Percentiles rank a stretch among this genome's conserved stretches.
phyloP scores from a whole-genome alignment of 2,113 vertebrate species.

The Canis aureus region DNA sequence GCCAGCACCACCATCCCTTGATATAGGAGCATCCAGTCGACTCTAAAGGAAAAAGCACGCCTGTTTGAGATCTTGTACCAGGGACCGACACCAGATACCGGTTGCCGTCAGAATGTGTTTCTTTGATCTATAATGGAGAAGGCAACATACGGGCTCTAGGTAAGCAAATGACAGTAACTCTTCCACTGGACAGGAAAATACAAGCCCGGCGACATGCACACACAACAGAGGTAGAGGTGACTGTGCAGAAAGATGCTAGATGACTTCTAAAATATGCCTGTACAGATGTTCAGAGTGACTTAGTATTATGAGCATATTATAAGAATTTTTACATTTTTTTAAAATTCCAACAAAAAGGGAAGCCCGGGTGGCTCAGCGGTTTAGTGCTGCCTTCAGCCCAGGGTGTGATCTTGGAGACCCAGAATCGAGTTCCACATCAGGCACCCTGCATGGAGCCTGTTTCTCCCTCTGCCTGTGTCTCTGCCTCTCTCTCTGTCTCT shows the following conservation, averaged over 20 bases:
- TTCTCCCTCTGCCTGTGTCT: too few species aligned
- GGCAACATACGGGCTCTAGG: too few species aligned
- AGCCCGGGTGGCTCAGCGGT: too few species aligned
- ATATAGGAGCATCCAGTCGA: conserved; percentile 97
- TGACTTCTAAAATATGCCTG: background rate
- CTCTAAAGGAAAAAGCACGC: conserved; percentile 80
- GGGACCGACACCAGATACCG: fast-evolving
- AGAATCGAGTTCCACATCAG: too few species aligned
- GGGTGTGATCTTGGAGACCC: too few species aligned
- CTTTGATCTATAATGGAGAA: background rate
- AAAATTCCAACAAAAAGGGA: background rate
- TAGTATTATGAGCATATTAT: too few species aligned
- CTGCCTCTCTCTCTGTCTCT: too few species aligned
- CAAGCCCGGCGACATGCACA: fast-evolving
- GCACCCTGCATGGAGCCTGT: too few species aligned
- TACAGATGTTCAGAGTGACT: background rate
- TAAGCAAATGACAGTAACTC: fast-evolving
- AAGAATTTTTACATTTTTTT: background rate
- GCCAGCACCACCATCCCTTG: conserved; percentile 98
- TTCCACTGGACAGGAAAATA: background rate
- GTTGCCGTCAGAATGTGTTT: fast-evolving
- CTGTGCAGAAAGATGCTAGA: background rate
- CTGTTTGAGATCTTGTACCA: fast-evolving
- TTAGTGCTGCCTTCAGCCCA: too few species aligned
- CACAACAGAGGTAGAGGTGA: fast-evolving